Evolutionary conservation across 2,113 vertebrate genomes (phyloP).

Genomic region (Scophthalmus maximus): DNA sequence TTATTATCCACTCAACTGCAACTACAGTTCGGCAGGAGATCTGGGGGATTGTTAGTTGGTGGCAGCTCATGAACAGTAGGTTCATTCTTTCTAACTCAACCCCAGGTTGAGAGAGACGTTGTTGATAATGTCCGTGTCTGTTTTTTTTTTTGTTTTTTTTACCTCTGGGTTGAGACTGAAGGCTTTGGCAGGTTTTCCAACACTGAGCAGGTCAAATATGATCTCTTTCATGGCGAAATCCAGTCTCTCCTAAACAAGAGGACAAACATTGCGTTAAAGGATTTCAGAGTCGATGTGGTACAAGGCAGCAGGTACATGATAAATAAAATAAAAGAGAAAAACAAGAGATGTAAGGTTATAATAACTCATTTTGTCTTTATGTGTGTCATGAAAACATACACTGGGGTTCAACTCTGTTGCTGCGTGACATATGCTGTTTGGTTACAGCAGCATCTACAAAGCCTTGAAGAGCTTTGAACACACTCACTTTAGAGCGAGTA

Average conservation of each 20-base stretch:
- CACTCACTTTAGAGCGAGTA: not conserved
- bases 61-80: too few species aligned
- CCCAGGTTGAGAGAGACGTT: not conserved
- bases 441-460: too few species aligned
- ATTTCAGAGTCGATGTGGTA: constrained; percentile 15
- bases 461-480: not conserved
- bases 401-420: not conserved
- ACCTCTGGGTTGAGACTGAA: constrained; percentile 99
- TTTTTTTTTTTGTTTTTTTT: constrained; percentile 46
- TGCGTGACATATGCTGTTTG: too few species aligned
- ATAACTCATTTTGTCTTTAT: not conserved
- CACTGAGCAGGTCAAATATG: constrained; percentile 97
- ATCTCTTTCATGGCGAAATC: constrained; percentile 99
- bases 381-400: not conserved
- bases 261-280: constrained; percentile 38
- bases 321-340: not conserved
- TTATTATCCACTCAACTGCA: too few species aligned
- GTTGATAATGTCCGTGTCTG: constrained; percentile 2
- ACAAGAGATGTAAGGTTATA: not conserved
- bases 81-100: too few species aligned
- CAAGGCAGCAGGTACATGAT: not conserved
- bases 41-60: too few species aligned
- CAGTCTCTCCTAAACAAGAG: constrained; percentile 89
- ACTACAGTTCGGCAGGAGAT: too few species aligned
- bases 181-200: constrained; percentile 97